Conservation (phyloP, 2,888 invertebrate genomes). For the Cheilosia grossa region DNA sequence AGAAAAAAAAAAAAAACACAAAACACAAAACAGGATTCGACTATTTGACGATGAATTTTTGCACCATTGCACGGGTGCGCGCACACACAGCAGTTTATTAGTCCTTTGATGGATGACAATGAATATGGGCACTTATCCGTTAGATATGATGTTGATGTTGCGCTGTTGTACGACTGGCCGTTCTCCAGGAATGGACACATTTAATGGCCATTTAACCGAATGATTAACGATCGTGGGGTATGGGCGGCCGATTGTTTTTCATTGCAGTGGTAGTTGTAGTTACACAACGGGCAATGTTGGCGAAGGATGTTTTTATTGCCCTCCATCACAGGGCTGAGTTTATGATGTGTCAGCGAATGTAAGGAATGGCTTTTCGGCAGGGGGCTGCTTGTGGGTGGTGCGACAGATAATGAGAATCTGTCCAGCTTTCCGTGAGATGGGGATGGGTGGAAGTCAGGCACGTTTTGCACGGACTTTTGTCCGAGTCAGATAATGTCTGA, state of each 20-base stretch:
- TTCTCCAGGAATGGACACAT: slow-evolving; percentile 80
- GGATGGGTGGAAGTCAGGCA: too few relatives aligned
- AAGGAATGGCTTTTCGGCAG: slow-evolving; percentile 48
- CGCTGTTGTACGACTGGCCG: slow-evolving; percentile 48
- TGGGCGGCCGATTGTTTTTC: slow-evolving; percentile 66
- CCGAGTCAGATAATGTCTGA: too few relatives aligned
- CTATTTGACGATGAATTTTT: slow-evolving; percentile 72
- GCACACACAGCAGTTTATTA: slow-evolving; percentile 69
- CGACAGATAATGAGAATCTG: not conserved
- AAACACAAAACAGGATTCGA: slow-evolving; percentile 45
- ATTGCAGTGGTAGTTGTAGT: slow-evolving; percentile 68
- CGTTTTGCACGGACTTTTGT: too few relatives aligned
- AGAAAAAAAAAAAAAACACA: slow-evolving; percentile 14
- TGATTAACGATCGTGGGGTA: slow-evolving; percentile 80
- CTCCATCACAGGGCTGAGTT: slow-evolving; percentile 61
- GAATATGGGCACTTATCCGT: slow-evolving; percentile 75
- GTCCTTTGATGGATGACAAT: slow-evolving; percentile 74
- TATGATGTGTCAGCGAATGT: slow-evolving; percentile 69
- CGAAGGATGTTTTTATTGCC: slow-evolving; percentile 69
- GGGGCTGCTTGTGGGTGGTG: not conserved
- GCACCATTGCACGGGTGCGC: slow-evolving; percentile 69
- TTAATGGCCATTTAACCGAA: slow-evolving; percentile 83
- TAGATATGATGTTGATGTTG: slow-evolving; percentile 73
- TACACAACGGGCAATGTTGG: slow-evolving; percentile 63
- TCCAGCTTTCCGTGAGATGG: too few relatives aligned